Percentiles rank a stretch among this genome's conserved stretches.
These are phyloP conservation scores for Koerneria pararmatus DNA, from an alignment of 2,888 invertebrate species.

Conservation along the genomic window DNA sequence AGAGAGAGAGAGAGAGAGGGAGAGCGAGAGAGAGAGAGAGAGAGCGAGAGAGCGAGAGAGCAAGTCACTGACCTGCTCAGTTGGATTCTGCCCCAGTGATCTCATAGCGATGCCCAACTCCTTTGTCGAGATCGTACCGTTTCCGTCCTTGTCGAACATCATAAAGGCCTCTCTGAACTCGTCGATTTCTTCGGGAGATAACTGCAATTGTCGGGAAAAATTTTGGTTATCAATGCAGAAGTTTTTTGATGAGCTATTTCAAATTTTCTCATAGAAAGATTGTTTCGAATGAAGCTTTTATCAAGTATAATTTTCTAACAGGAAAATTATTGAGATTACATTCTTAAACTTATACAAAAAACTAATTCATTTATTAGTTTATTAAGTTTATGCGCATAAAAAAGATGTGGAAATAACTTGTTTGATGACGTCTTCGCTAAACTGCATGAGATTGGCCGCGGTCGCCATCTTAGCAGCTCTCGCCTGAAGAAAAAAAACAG, in stretches of 20 bases:
- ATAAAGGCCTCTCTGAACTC: constrained; percentile 60
- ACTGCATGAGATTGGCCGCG: constrained; percentile 50
- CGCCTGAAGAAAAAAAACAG: not conserved
- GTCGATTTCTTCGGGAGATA: constrained; percentile 59
- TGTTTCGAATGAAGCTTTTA: too few relatives aligned
- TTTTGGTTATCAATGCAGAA: not conserved
- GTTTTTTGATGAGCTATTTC: not conserved
- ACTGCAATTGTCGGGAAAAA: constrained; percentile 37
- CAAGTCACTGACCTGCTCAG: constrained; percentile 44
- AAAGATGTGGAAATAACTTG: too few relatives aligned
- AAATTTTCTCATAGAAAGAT: too few relatives aligned
- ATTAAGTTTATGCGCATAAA: too few relatives aligned
- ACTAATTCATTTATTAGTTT: too few relatives aligned
- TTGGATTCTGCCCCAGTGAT: constrained; percentile 59
- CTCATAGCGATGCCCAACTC: constrained; percentile 60
- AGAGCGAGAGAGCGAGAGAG: too few relatives aligned
- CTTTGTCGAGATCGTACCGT: constrained; percentile 59
- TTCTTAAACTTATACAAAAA: too few relatives aligned
- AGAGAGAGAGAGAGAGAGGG: too few relatives aligned
- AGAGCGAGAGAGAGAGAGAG: too few relatives aligned
- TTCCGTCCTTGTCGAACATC: constrained; percentile 60
- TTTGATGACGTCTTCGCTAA: constrained; percentile 58
- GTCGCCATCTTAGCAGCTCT: constrained; percentile 1
- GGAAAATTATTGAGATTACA: too few relatives aligned
- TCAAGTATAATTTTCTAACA: too few relatives aligned